These are phyloP conservation scores for Petrocephalus zakoni DNA, from an alignment of 2,113 vertebrate genomes.

Conservation along the genomic window DNA sequence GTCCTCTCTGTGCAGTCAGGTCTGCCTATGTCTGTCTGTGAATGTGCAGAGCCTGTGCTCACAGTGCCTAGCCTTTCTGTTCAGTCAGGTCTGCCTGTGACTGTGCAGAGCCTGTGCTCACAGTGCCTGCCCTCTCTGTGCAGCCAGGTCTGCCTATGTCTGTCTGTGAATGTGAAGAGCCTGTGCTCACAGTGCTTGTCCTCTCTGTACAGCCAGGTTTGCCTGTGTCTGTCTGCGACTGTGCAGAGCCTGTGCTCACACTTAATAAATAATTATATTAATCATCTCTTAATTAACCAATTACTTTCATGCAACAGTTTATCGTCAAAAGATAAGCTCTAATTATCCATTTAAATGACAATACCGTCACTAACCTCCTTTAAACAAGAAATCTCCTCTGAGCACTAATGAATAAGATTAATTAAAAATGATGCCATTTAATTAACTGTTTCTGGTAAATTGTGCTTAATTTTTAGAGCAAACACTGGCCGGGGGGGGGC, in stretches of 20 bases:
- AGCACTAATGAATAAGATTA: conserved; percentile 44
- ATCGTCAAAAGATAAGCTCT: too few relatives aligned
- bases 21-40: too few relatives aligned
- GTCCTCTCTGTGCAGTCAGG: not conserved
- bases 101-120: not conserved
- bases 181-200: not conserved
- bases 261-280: too few relatives aligned
- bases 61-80: not conserved
- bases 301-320: too few relatives aligned
- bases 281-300: too few relatives aligned
- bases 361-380: not conserved
- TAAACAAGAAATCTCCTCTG: conserved; percentile 40
- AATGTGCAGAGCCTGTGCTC: too few relatives aligned
- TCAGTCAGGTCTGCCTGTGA: too few relatives aligned
- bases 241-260: not conserved
- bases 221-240: too few relatives aligned
- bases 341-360: too few relatives aligned
- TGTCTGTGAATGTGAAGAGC: not conserved
- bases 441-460: conserved; percentile 42
- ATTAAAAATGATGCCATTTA: conserved; percentile 54
- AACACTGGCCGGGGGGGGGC: conserved; percentile 27
- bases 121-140: not conserved
- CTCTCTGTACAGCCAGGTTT: not conserved
- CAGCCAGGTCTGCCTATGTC: not conserved
- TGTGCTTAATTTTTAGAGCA: conserved; percentile 43